Evolutionary conservation across 2,113 vertebrate genomes (phyloP), one percentile per base, ranked within the genome.

Genomic region (Indicator indicator): DNA sequence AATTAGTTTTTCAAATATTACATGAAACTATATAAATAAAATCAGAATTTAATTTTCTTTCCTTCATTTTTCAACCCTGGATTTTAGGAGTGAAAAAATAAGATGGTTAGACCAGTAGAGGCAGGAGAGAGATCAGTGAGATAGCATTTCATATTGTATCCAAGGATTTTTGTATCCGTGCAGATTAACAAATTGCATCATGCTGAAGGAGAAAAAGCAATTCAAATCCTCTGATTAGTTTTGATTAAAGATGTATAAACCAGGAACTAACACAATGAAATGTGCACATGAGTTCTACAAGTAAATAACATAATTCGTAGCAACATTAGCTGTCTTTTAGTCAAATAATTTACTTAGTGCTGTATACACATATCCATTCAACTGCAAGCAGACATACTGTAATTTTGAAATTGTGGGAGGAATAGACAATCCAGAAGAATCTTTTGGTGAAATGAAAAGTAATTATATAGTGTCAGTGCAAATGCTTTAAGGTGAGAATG

Each of bases 331-430:
- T 93, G 83, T 50, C 77, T 94, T 96, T 96, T 90, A 62, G 83
- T 89, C 95, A 91, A 97, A 91, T 81, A 72, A 91, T 83, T 96
- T 96, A 92, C 94, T 96, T 93, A 80, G 38, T 74, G 80, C 78
- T 72, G 72, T 50, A 71, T 84, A 85, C 72, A 80, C 16, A 4
- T 86, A 83, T 64, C 93, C 60, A 83, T 87, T 96, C 77, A 94
- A 30, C 32, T 74, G 60, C 59, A 94, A 76, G 90, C 40, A 93
- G 75, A 73, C 54, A 80, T 89, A 89, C 30, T 95, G 70, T 94
- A 72, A 92, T 96, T 97, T 97, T 82, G 75, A 88, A 96, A 93
- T 80, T 79, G 89, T 86, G 60, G 76, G 67, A 85, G 79, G 96
- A 92, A 88, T 69, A 95, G 85, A 95, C 78, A 95, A 96, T 33